Evolutionary conservation across 2,113 vertebrate species (phyloP).

Genomic region (Prunella fulvescens): DNA sequence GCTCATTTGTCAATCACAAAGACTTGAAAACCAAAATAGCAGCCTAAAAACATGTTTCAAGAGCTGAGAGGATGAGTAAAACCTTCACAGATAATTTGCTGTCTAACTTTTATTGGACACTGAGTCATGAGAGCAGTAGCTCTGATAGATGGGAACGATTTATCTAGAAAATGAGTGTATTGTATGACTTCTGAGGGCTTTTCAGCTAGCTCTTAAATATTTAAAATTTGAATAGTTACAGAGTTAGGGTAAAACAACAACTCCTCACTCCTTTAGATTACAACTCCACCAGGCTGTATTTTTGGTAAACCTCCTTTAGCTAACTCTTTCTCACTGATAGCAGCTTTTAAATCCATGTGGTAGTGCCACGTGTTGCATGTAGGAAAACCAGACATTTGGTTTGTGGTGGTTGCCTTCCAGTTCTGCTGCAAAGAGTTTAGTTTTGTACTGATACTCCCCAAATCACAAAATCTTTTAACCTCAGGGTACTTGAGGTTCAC

Average conservation of each 20-base stretch:
- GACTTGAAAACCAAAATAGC: constrained; percentile 9
- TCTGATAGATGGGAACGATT: neutral
- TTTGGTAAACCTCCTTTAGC: neutral
- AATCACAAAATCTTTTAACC: neutral
- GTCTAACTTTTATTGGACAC: neutral
- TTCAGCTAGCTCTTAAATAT: neutral
- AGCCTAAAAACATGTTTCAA: neutral
- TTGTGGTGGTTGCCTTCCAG: accelerated
- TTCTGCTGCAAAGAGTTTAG: neutral
- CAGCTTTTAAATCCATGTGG: neutral
- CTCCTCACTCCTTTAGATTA: neutral
- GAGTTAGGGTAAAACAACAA: neutral
- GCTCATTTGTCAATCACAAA: neutral
- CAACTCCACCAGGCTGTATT: neutral
- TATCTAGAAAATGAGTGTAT: neutral
- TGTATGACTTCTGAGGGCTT: neutral
- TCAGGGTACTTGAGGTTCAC: neutral
- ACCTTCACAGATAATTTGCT: neutral
- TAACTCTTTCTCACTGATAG: neutral
- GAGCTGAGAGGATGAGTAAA: neutral
- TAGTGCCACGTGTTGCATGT: neutral
- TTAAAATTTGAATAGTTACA: neutral
- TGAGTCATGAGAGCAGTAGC: neutral
- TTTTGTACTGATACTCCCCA: neutral
- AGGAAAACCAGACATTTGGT: neutral